Percentiles rank a stretch among this genome's conserved stretches.
Evolutionary conservation across 2,888 invertebrate genomes (phyloP).

Genomic region (Drosophila lutescens): DNA sequence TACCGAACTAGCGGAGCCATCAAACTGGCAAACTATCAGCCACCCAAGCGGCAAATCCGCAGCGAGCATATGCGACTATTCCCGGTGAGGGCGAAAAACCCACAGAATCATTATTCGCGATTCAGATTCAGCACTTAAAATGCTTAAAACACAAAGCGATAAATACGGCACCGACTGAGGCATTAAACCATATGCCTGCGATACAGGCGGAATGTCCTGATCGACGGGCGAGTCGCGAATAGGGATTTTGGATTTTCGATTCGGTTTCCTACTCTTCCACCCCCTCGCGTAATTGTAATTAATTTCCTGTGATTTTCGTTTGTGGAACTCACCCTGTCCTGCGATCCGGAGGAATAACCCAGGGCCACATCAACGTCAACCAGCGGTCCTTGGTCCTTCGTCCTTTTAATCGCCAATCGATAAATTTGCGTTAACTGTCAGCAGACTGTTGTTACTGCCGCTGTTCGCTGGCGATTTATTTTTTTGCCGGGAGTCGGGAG

Average conservation of each 20-base stretch:
- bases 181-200: slow-evolving; percentile 56
- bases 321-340: slow-evolving; percentile 50
- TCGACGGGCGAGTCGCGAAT: slow-evolving; percentile 24
- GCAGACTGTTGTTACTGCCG: slow-evolving; percentile 51
- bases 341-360: slow-evolving; percentile 20
- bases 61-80: slow-evolving; percentile 27
- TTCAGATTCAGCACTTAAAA: slow-evolving; percentile 64
- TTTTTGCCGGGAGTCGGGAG: slow-evolving; percentile 36
- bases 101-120: slow-evolving; percentile 59
- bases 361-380: slow-evolving; percentile 29
- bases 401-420: slow-evolving; percentile 74
- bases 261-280: background rate
- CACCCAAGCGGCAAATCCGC: slow-evolving; percentile 37
- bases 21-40: slow-evolving; percentile 37
- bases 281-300: slow-evolving; percentile 76
- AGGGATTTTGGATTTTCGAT: background rate
- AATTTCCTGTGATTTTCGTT: slow-evolving; percentile 78
- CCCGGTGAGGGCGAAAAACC: slow-evolving; percentile 40
- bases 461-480: slow-evolving; percentile 16
- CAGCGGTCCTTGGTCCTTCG: slow-evolving; percentile 16
- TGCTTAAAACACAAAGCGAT: slow-evolving; percentile 64
- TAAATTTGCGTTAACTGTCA: slow-evolving; percentile 80
- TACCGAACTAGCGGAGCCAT: slow-evolving; percentile 10
- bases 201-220: slow-evolving; percentile 30
- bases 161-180: slow-evolving; percentile 42